Conservation (phyloP, 2,888 invertebrate species). For the Napeogenes inachia region DNA sequence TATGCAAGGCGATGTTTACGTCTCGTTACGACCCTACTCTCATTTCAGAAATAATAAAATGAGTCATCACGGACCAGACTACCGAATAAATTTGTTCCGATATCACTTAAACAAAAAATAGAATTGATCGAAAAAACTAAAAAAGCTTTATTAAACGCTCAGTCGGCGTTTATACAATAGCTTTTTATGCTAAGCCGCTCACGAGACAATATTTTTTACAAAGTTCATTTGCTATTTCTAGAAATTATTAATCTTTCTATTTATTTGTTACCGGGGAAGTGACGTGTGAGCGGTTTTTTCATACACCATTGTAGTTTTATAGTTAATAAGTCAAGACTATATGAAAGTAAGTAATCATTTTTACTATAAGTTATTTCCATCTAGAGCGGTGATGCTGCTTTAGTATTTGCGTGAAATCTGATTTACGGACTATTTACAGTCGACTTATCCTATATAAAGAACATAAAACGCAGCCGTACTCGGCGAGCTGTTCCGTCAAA, state of each 20-base stretch:
- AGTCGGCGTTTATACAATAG: slow-evolving; percentile 2
- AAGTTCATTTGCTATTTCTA: neutral
- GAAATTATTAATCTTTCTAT: too few relatives aligned
- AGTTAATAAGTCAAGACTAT: too few relatives aligned
- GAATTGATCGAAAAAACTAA: slow-evolving; percentile 8
- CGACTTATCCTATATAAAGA: slow-evolving; percentile 13
- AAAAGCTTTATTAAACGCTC: slow-evolving; percentile 10
- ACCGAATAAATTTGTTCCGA: slow-evolving; percentile 21
- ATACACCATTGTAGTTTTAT: too few relatives aligned
- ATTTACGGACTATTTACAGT: slow-evolving; percentile 5
- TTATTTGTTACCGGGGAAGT: neutral
- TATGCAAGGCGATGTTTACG: slow-evolving; percentile 19
- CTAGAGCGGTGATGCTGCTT: too few relatives aligned
- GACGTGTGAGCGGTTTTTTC: too few relatives aligned
- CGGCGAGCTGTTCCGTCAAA: slow-evolving; percentile 18
- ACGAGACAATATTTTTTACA: neutral
- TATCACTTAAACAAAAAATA: slow-evolving; percentile 11
- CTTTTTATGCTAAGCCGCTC: slow-evolving; percentile 2
- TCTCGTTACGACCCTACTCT: slow-evolving; percentile 15
- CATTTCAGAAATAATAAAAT: slow-evolving; percentile 21
- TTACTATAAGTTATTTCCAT: too few relatives aligned
- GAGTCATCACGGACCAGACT: slow-evolving; percentile 15
- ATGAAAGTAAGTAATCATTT: too few relatives aligned
- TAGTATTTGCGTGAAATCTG: neutral
- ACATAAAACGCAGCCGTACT: slow-evolving; percentile 17